Evolutionary conservation across 1,140 invertebrate genomes (phyloP), one percentile per base, ranked within the genome.

Genomic region (Zaprionus gabonicus): DNA sequence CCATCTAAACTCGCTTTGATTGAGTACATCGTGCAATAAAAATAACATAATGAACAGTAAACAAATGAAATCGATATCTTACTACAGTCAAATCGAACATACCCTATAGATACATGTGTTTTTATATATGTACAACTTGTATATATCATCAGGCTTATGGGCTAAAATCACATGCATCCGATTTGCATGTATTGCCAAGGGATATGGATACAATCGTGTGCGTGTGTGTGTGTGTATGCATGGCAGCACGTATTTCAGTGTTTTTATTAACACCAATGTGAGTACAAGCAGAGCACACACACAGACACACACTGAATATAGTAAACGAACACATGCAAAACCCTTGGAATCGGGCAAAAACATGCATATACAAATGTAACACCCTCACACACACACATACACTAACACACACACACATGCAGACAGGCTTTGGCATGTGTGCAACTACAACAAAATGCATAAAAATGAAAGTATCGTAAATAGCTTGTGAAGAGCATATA

Each of bases 401-500:
- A 28, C 28, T 28, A 13, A 56, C 23, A 56, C 23, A 56, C 27
- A 56, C 27, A 15, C 4, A 20, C 20, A 20, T 20, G 20, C 6
- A 49, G 7, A 55, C 23, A 25, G 27, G 12, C 3, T 10, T 53
- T 1, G 27, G 17, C 20, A 53, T 46, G 20, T 20, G 46, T 55
- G 25, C 25, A 55, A 77, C 71, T 64, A 70, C 60, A 15, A 44
- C 65, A 69, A 63, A 79, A 76, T 79, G 65, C 65, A 77, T 58
- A 73, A 82, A 85, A 76, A 84, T 83, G 69, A 64, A 75, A 77
- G 83, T 86, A n/a, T n/a, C n/a, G n/a, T n/a, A 86, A 87, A 87
- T 82, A 86, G 82, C 71, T 87, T 74, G 83, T 59, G 65, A 80
- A 87, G 66, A 68, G 57, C 80, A 82, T 87, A 86, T 82, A 87